Evolutionary conservation across 2,113 vertebrate species (phyloP), one percentile per base, ranked within the genome.

Genomic region (Heloderma charlesbogerti): DNA sequence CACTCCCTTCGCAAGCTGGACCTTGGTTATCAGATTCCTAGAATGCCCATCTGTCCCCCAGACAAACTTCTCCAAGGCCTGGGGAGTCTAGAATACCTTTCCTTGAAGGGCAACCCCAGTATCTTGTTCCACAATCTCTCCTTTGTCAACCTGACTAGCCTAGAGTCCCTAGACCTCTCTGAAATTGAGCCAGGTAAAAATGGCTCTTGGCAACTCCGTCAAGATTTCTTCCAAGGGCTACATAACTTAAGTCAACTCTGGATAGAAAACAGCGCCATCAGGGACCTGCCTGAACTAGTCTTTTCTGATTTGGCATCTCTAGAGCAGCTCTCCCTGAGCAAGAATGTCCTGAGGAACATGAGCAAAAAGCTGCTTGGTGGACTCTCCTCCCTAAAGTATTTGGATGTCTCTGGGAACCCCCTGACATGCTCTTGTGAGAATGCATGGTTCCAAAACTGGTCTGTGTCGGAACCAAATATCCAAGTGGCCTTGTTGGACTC

Each of bases 381-480:
- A 25, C 37, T 94, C 85, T 12, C 82, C 4, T 77, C 91, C 0
- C 51, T 95, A 40, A 90, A 37, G 20, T 88, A 94, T 92, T 89
- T 94, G 78, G 94, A 94, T 85, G 9, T 84, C 29, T 91, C 40
- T 77, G 89, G 37, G 37, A 93, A 94, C 71, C 84, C 89, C 6
- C 80, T 95, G 69, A 74, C 83, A 45, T 95, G 94, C 77, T 92
- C 82, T 18, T 95, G 94, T 81, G 92, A 93, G 10, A 95, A 95
- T 54, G 75, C 87, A 20, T 93, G 93, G 94, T 94, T 95, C 83
- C 92, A 93, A 71, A 94, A 95, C n/a, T 95, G 93, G 94, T 95
- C 93, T 78, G 45, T 72, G 34, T 82, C 67, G 5, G 90, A 90
- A 51, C 84, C 91, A 37, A 48, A 57, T 13, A 84, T 93, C 40